Base-by-base conservation (phyloP, 2,113 vertebrate genomes). In the Ardeotis arabs region DNA sequence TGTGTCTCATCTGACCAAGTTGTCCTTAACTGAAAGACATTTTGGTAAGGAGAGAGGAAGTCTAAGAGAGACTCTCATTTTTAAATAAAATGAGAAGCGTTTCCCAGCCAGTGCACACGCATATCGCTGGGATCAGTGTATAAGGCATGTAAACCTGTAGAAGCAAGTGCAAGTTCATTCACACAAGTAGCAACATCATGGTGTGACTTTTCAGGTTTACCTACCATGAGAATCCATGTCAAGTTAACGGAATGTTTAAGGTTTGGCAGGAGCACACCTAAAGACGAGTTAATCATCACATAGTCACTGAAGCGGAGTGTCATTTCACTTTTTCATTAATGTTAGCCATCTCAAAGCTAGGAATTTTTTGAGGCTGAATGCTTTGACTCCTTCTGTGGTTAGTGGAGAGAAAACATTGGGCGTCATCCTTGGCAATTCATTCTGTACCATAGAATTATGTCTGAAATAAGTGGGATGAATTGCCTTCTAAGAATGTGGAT, bases 171-270 rank as follows among this genome's bases (percentile, higher is more conserved):
- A 4, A 47, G 13, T 72, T 76, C 31, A 25, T 68, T 73, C 31
- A 55, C 31, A 31, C 37, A 49, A 52, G 39, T 19, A 73, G 33
- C 63, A 63, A 35, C 25, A 39, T 25, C 35, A 18, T 29, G 33
- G 10, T 84, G 31, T 73, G 39, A 35, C 25, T 86, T 79, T 79
- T 60, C 58, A 76, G 53, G 39, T 44, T 83, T 68, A 47, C 20
- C 19, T 39, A n/a, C 22, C 23, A 15, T 0, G 0, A 84, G 33
- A 77, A 73, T 19, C 17, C 2, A 0, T 44, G 15, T 47, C 39
- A 20, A 5, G 44, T 41, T 55, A 37, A 55, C 10, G 37, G n/a
- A n/a, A 59, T 9, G 1, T 45, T 72, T n/a, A 44, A 55, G 9
- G 25, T 7, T 60, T 89, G 53, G 12, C 84, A 87, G 41, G 21